Evolutionary conservation across 92 coral and sea anemone genomes (phyloP), one percentile per base, ranked within the genome.

Genomic region (Plumapathes pennacea): DNA sequence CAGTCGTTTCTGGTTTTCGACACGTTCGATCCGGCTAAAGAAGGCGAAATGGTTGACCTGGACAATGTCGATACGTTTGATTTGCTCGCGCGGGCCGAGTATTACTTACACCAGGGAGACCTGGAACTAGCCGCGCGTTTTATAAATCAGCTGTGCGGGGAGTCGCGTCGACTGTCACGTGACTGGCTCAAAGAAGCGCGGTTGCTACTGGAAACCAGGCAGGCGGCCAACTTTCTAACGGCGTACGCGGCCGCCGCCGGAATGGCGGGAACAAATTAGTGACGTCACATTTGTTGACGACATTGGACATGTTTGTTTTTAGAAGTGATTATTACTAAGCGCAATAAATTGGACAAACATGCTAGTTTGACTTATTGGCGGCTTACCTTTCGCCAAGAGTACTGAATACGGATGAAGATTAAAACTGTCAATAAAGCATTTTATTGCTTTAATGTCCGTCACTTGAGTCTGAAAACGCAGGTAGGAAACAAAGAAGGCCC

Each of bases 181-280:
- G 89, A 80, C 78, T 94, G 99, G 99, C 65, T 94, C 53, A 51
- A 48, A 67, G 99, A 94, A 67, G 94, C 89, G 10, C 79, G 99
- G 60, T 58, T 94, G 81, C 74, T 94, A 46, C 57, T 94, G 72
- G 99, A 94, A 67, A 72, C 96, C 43, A 80, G 79, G 57, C 99
- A 94, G 58, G 96, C 81, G 49, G 94, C 90, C 38, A 65, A 73
- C 34, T 84, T 94, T 40, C 64, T 94, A 29, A 59, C 95, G 36
- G 85, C 96, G 13, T 94, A 84, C 69, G 96, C 99, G 17, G 82
- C 99, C 11, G 88, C 88, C 19, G 46, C 64, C 40, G 86, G 86
- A 2, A 45, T 76, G 77, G 76, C 50, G 22, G 85, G 71, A 13
- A 28, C 31, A 14, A 62, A 57, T 14, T 52, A 30, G 46, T 46